These are phyloP conservation scores for Sinocyclocheilus anshuiensis DNA, from an alignment of 2,113 vertebrate species.

Conservation along the genomic window DNA sequence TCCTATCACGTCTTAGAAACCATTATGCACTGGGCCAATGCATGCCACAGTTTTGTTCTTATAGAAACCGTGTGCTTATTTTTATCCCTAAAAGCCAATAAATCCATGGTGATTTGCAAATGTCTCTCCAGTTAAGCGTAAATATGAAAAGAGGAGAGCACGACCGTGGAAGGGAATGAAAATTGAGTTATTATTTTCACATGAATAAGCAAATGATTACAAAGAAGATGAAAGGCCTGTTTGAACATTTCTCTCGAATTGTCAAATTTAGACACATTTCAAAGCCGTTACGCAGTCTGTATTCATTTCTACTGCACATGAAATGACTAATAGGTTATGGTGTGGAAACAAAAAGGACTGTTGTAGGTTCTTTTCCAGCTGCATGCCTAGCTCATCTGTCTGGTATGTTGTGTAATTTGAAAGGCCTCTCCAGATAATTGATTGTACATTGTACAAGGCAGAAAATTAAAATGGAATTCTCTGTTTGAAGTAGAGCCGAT, in stretches of 20 bases:
- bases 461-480: conserved; percentile 68
- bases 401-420: conserved; percentile 80
- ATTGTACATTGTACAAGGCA: conserved; percentile 66
- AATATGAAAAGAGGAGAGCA: conserved; percentile 44
- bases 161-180: conserved; percentile 49
- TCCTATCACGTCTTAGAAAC: conserved; percentile 48
- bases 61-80: conserved; percentile 59
- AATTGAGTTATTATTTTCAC: conserved; percentile 65
- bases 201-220: conserved; percentile 67
- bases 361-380: conserved; percentile 65
- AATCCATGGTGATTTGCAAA: conserved; percentile 66
- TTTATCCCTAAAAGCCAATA: conserved; percentile 62
- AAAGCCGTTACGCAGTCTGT: conserved; percentile 49
- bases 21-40: not conserved
- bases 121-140: conserved; percentile 58
- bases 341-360: conserved; percentile 58
- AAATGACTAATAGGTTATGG: conserved; percentile 58
- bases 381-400: conserved; percentile 75
- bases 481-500: conserved; percentile 47
- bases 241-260: conserved; percentile 58
- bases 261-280: conserved; percentile 63
- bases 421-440: conserved; percentile 76
- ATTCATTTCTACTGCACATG: conserved; percentile 61
- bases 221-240: conserved; percentile 61
- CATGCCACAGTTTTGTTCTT: conserved; percentile 55